Percentiles rank a stretch among this genome's conserved stretches.
Evolutionary conservation across 1,140 invertebrate genomes (phyloP).

Genomic region (Lysiphlebus fabarum): DNA sequence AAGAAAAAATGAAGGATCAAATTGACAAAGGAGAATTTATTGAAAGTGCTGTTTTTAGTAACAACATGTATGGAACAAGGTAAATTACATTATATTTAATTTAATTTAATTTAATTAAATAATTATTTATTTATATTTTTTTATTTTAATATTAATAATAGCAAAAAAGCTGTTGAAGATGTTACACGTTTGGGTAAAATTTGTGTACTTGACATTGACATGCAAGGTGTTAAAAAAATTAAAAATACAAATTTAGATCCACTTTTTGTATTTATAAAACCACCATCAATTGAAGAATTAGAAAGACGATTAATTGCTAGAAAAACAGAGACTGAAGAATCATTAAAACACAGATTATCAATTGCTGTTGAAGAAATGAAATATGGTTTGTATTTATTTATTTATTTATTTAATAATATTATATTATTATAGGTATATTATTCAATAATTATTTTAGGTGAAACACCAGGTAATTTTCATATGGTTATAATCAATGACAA

Average conservation of each 20-base stretch:
- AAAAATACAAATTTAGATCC: constrained; percentile 82
- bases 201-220: constrained; percentile 94
- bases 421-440: not conserved
- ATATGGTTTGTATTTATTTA: constrained; percentile 64
- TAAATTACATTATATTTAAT: constrained; percentile 51
- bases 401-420: constrained; percentile 14
- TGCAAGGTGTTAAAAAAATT: constrained; percentile 92
- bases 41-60: constrained; percentile 87
- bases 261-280: constrained; percentile 87
- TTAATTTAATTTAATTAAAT: not conserved
- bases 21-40: constrained; percentile 85
- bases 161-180: constrained; percentile 81
- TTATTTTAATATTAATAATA: constrained; percentile 50
- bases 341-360: constrained; percentile 70
- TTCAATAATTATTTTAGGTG: constrained; percentile 53
- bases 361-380: constrained; percentile 76
- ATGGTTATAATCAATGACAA: constrained; percentile 88
- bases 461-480: constrained; percentile 82
- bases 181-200: constrained; percentile 78
- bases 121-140: not conserved
- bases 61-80: constrained; percentile 96
- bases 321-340: constrained; percentile 88
- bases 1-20: constrained; percentile 71
- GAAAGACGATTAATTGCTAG: constrained; percentile 74
- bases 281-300: constrained; percentile 79